Conservation (phyloP, 2,888 invertebrate species). For the Ophion costatus region DNA sequence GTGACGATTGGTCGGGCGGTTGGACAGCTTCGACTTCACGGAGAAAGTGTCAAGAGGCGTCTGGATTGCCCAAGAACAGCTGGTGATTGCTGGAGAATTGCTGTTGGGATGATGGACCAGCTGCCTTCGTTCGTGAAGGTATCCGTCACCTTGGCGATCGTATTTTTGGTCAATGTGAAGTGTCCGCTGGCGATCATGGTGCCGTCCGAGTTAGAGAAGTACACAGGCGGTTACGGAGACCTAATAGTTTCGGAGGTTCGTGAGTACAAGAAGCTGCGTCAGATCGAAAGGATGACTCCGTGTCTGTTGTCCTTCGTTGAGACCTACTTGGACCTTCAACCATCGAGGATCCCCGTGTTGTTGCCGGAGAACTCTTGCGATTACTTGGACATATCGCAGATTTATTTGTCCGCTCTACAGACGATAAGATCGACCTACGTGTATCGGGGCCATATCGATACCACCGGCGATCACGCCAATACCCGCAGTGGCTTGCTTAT, state of each 20-base stretch:
- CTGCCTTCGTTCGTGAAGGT: not conserved
- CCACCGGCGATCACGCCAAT: not conserved
- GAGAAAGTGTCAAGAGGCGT: not conserved
- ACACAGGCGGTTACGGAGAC: not conserved
- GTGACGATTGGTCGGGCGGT: no score
- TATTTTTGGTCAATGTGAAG: not conserved
- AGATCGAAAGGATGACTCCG: constrained; percentile 42
- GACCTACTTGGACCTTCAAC: constrained; percentile 43
- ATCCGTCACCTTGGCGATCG: not conserved
- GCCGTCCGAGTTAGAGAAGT: constrained; percentile 17
- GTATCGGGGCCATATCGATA: constrained; percentile 35
- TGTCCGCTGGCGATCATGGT: constrained; percentile 41
- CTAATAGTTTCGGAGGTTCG: constrained; percentile 17
- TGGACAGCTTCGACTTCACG: not conserved
- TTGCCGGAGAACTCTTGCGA: constrained; percentile 39
- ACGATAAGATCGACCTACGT: constrained; percentile 57
- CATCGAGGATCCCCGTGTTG: constrained; percentile 58
- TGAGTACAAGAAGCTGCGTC: not conserved
- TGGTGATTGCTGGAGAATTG: not conserved
- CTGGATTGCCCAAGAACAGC: no score
- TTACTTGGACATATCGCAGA: constrained; percentile 1
- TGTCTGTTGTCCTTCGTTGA: constrained; percentile 68
- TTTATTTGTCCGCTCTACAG: constrained; percentile 59
- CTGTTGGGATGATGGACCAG: not conserved
- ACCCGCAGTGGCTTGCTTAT: constrained; percentile 65